Conservation (phyloP, 2,797 vertebrate genomes). For the Aeoliscus strigatus region DNA sequence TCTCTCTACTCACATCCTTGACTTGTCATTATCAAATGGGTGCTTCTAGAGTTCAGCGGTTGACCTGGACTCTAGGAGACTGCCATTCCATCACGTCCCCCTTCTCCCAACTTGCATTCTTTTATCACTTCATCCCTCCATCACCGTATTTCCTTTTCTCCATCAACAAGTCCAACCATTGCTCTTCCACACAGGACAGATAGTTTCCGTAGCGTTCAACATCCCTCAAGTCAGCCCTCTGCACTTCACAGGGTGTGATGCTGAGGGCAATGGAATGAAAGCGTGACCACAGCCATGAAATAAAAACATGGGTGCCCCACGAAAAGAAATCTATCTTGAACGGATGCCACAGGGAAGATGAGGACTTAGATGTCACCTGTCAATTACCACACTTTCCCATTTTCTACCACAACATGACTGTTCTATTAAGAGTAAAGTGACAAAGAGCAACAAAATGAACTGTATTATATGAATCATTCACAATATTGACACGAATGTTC, state of each 20-base stretch:
- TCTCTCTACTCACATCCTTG: constrained; percentile 56
- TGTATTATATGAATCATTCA: too few relatives aligned
- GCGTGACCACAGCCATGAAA: constrained; percentile 50
- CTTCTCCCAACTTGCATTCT: constrained; percentile 40
- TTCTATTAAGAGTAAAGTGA: constrained; percentile 1
- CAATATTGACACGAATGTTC: too few relatives aligned
- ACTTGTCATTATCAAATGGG: constrained; percentile 69
- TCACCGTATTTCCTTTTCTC: constrained; percentile 52
- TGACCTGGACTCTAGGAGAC: constrained; percentile 63
- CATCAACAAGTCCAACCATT: constrained; percentile 54
- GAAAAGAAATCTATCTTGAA: constrained; percentile 30
- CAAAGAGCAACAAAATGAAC: background rate
- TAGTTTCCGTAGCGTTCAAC: constrained; percentile 56
- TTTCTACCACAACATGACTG: constrained; percentile 6
- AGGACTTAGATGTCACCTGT: constrained; percentile 27
- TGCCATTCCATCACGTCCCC: constrained; percentile 54
- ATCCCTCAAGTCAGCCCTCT: constrained; percentile 2
- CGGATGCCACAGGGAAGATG: constrained; percentile 32
- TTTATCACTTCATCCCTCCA: constrained; percentile 55
- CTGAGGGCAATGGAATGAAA: constrained; percentile 32
- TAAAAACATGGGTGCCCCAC: constrained; percentile 50
- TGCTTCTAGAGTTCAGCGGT: constrained; percentile 64
- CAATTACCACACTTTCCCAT: constrained; percentile 4
- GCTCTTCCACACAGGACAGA: constrained; percentile 46
- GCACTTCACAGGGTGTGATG: constrained; percentile 29